Evolutionary conservation across 1,140 invertebrate genomes (phyloP).

Genomic region (Lasioglossum albipes): DNA sequence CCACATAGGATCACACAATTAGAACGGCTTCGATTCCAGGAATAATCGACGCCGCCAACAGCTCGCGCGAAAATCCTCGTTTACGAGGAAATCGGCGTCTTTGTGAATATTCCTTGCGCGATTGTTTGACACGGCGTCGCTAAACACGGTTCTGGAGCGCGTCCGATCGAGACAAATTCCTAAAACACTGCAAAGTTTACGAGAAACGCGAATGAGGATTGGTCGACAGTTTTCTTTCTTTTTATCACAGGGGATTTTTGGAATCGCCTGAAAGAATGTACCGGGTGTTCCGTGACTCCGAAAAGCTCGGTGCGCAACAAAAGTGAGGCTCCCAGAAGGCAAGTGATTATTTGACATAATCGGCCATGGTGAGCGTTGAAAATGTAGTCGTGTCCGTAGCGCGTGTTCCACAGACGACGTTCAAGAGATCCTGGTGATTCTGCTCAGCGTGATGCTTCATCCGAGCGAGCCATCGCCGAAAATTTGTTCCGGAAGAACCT

Average conservation of each 20-base stretch:
- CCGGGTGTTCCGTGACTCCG: neutral
- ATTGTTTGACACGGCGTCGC: too few relatives aligned
- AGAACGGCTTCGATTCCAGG: constrained; percentile 18
- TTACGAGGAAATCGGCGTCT: neutral
- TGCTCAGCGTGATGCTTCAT: constrained; percentile 21
- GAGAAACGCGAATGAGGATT: too few relatives aligned
- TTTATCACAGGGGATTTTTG: too few relatives aligned
- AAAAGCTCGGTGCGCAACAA: neutral
- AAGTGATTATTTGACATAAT: constrained; percentile 41
- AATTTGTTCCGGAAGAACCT: constrained; percentile 5
- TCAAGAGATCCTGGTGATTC: neutral
- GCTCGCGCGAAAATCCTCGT: neutral
- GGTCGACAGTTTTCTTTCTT: too few relatives aligned
- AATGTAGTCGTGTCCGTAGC: neutral
- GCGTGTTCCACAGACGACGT: neutral
- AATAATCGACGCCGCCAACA: neutral
- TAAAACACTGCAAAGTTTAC: too few relatives aligned
- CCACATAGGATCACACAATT: constrained; percentile 26
- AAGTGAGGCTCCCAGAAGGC: constrained; percentile 1
- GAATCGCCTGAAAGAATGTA: neutral
- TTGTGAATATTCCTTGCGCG: neutral
- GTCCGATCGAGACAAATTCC: too few relatives aligned
- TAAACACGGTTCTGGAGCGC: too few relatives aligned
- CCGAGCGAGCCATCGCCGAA: neutral
- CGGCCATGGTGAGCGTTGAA: constrained; percentile 21